phyloP scores from a whole-genome alignment of 2,888 invertebrate species.

The Fragum fragum region DNA sequence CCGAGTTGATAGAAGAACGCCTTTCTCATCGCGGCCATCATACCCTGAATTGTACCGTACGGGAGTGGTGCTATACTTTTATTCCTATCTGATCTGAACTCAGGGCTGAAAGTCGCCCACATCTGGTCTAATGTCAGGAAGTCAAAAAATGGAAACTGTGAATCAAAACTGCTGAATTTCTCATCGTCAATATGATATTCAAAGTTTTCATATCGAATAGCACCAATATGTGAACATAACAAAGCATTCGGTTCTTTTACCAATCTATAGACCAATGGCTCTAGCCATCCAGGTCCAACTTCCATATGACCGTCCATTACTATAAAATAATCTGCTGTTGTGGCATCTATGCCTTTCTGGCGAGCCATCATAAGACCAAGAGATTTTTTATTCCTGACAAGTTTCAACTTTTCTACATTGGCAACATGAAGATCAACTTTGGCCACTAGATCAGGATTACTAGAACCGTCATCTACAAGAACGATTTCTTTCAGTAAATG shows the following conservation, averaged over 20 bases:
- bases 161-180: conserved; percentile 27
- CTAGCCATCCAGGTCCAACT: conserved; percentile 49
- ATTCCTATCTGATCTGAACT: conserved; percentile 35
- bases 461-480: conserved; percentile 57
- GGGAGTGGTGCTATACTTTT: conserved; percentile 47
- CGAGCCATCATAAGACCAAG: conserved; percentile 59
- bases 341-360: conserved; percentile 50
- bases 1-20: conserved; percentile 51
- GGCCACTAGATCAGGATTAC: conserved; percentile 24
- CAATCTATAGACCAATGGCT: conserved; percentile 50
- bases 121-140: conserved; percentile 47
- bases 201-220: conserved; percentile 51
- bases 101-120: conserved; percentile 38
- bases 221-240: conserved; percentile 60
- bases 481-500: conserved; percentile 48
- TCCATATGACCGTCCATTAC: conserved; percentile 64
- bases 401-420: conserved; percentile 38
- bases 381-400: conserved; percentile 31
- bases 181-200: conserved; percentile 10
- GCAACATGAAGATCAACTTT: conserved; percentile 44
- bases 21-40: conserved; percentile 59
- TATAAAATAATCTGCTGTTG: conserved; percentile 42
- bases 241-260: conserved; percentile 52
- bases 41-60: conserved; percentile 50
- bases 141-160: conserved; percentile 41